These are phyloP conservation scores for Thymelicus acteon DNA, from an alignment of 2,888 invertebrate species.

Conservation along the genomic window DNA sequence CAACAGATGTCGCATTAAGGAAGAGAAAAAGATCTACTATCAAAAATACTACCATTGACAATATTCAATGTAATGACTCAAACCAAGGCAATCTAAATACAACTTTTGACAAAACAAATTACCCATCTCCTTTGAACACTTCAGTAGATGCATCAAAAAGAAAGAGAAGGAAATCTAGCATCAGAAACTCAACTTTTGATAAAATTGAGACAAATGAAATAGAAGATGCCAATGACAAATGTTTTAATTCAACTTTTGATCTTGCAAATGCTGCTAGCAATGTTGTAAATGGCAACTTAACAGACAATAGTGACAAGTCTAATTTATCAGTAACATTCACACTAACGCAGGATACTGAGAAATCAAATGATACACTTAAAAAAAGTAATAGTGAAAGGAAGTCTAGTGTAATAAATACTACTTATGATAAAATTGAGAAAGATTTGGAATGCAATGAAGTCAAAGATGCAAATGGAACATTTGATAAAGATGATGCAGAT, in stretches of 20 bases:
- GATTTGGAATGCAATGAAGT: constrained; percentile 37
- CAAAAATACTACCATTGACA: not conserved
- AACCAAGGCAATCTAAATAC: not conserved
- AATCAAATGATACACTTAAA: not conserved
- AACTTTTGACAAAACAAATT: constrained; percentile 11
- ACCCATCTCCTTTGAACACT: not conserved
- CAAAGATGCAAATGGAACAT: constrained; percentile 41
- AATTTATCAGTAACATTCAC: not conserved
- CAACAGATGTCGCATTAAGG: not conserved
- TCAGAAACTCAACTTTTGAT: not conserved
- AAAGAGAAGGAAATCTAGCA: constrained; percentile 1
- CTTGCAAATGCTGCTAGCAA: not conserved
- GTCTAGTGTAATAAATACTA: constrained; percentile 39
- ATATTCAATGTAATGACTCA: not conserved
- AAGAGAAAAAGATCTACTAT: not conserved
- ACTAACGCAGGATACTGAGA: not conserved
- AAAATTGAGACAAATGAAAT: constrained; percentile 12
- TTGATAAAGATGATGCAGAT: constrained; percentile 42
- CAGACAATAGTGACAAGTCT: not conserved
- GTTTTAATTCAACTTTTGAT: constrained; percentile 45
- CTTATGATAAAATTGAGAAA: constrained; percentile 45
- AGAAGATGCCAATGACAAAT: constrained; percentile 6
- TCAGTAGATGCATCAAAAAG: not conserved
- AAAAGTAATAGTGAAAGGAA: constrained; percentile 39
- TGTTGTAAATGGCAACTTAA: not conserved